These are phyloP conservation scores for Tachuris rubrigastra DNA, from an alignment of 2,113 vertebrate species.

Conservation along the genomic window DNA sequence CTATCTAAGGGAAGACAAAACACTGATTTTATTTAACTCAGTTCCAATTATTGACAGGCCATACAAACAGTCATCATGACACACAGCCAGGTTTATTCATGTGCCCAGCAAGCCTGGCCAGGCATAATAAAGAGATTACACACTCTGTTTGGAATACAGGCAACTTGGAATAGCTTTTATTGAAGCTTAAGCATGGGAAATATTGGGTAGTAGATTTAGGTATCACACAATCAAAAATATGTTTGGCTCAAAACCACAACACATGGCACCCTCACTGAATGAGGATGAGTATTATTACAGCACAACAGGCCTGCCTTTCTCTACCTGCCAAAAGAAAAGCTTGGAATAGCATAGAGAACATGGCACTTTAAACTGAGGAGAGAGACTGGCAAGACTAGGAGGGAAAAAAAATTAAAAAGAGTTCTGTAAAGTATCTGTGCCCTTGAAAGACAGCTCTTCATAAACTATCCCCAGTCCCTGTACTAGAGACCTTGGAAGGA, in stretches of 20 bases:
- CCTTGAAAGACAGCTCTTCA: not conserved
- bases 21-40: conserved; percentile 60
- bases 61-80: conserved; percentile 37
- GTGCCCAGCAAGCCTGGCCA: conserved; percentile 27
- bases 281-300: conserved; percentile 5
- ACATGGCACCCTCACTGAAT: conserved; percentile 30
- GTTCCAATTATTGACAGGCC: conserved; percentile 21
- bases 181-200: conserved; percentile 37
- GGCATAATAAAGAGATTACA: conserved; percentile 48
- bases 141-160: not conserved
- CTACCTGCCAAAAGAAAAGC: conserved; percentile 14
- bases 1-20: conserved; percentile 49
- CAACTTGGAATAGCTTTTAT: conserved; percentile 40
- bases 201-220: not conserved
- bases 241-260: conserved; percentile 34
- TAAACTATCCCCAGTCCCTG: not conserved
- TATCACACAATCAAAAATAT: not conserved
- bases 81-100: conserved; percentile 38
- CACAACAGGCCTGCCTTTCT: conserved; percentile 6
- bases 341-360: conserved; percentile 36
- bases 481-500: not conserved
- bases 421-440: not conserved
- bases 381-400: not conserved
- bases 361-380: not conserved
- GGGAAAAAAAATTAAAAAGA: not conserved